Conservation (phyloP, 2,113 vertebrate genomes). For the Albula goreensis region DNA sequence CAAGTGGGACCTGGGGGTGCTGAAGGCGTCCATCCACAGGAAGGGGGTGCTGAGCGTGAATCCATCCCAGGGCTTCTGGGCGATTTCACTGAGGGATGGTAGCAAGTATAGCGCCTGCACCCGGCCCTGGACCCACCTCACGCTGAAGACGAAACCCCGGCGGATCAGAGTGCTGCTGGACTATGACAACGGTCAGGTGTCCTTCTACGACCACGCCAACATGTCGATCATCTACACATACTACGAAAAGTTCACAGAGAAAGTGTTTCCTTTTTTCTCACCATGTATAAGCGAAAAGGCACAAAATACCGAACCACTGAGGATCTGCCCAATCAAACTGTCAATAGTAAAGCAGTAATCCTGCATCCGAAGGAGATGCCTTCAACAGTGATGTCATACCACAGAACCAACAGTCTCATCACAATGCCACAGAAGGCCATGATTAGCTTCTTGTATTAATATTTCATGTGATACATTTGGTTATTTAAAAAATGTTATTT, state of each 20-base stretch:
- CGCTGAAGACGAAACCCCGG: slow-evolving; percentile 21
- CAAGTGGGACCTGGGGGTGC: slow-evolving; percentile 32
- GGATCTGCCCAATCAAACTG: not conserved
- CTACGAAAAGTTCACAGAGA: slow-evolving; percentile 11
- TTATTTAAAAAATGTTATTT: too few relatives aligned
- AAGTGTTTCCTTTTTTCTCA: slow-evolving; percentile 19
- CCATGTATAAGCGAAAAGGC: slow-evolving; percentile 11
- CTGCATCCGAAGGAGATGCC: not conserved
- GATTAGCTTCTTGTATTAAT: too few relatives aligned
- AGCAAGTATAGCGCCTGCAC: slow-evolving; percentile 35
- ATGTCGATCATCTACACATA: slow-evolving; percentile 23
- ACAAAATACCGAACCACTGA: slow-evolving; percentile 11
- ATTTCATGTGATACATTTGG: too few relatives aligned
- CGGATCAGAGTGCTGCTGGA: slow-evolving; percentile 63
- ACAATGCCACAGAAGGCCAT: not conserved
- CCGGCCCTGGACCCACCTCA: not conserved
- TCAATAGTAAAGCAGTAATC: slow-evolving; percentile 1
- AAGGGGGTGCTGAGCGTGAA: slow-evolving; percentile 20
- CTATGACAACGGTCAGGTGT: slow-evolving; percentile 56
- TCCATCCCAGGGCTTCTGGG: slow-evolving; percentile 25
- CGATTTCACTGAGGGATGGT: slow-evolving; percentile 1
- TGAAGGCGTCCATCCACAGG: slow-evolving; percentile 22
- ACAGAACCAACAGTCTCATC: not conserved
- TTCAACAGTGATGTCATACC: not conserved
- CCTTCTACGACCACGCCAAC: slow-evolving; percentile 42